These are phyloP conservation scores for Drosophila kepulauana DNA, from an alignment of 1,140 invertebrate genomes.

Conservation along the genomic window DNA sequence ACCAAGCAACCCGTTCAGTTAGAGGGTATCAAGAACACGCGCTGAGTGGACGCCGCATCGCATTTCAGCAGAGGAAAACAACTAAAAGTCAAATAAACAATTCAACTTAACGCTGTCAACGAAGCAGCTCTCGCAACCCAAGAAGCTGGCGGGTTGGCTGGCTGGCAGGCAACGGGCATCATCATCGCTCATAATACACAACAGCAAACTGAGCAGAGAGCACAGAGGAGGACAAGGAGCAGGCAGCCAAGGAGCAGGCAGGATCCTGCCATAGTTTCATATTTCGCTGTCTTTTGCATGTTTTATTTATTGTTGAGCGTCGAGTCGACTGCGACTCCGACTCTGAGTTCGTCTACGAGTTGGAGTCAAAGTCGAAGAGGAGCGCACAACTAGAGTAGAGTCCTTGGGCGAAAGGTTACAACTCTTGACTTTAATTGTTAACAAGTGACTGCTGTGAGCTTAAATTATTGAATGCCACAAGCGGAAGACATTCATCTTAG, in stretches of 20 bases:
- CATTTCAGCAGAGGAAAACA: slow-evolving; percentile 75
- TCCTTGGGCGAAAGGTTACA: slow-evolving; percentile 66
- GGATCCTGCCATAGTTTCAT: slow-evolving; percentile 67
- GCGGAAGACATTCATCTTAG: slow-evolving; percentile 30
- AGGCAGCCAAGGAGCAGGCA: slow-evolving; percentile 23
- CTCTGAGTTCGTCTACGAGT: neutral
- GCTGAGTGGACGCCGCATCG: slow-evolving; percentile 42
- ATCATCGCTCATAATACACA: slow-evolving; percentile 79
- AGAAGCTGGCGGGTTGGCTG: slow-evolving; percentile 17
- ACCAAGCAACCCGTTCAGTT: too few relatives aligned
- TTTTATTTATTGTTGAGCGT: slow-evolving; percentile 70
- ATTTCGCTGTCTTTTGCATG: slow-evolving; percentile 76
- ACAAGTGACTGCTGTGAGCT: slow-evolving; percentile 72
- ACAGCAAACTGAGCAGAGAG: slow-evolving; percentile 12
- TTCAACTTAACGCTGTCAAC: slow-evolving; percentile 82
- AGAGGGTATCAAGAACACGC: too few relatives aligned
- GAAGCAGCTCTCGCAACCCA: neutral
- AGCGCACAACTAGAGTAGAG: neutral
- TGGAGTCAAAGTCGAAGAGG: neutral
- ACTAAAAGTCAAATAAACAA: slow-evolving; percentile 83
- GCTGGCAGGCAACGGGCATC: slow-evolving; percentile 54
- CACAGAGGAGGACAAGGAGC: slow-evolving; percentile 29
- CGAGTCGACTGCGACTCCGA: slow-evolving; percentile 9
- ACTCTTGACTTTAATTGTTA: slow-evolving; percentile 82
- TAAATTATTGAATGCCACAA: slow-evolving; percentile 69